These are phyloP conservation scores for Callipepla squamata DNA, from an alignment of 2,113 vertebrate genomes.

Conservation along the genomic window DNA sequence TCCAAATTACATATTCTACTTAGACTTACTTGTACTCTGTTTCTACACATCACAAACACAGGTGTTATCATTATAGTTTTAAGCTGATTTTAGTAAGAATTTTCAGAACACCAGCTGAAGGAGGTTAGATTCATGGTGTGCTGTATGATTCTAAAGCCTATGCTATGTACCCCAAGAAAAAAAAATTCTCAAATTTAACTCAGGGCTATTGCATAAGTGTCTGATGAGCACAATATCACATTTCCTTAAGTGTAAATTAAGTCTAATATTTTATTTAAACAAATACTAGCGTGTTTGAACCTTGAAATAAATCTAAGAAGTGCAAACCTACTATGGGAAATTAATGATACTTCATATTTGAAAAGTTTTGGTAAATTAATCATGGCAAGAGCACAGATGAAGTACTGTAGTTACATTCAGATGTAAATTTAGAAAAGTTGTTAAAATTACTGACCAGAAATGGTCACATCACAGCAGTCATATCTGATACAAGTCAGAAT, in stretches of 20 bases:
- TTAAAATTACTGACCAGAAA: constrained; percentile 12
- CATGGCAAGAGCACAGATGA: not conserved
- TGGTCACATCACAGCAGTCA: not conserved
- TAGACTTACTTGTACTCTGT: not conserved
- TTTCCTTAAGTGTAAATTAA: not conserved
- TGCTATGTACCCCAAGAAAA: not conserved
- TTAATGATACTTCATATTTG: not conserved
- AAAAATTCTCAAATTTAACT: not conserved
- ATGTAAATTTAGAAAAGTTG: not conserved
- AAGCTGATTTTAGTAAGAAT: not conserved
- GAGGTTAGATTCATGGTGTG: not conserved
- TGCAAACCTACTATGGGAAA: not conserved
- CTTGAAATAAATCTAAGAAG: constrained; percentile 7
- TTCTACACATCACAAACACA: not conserved
- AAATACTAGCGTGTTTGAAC: not conserved
- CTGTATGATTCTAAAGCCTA: not conserved
- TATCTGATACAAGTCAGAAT: not conserved
- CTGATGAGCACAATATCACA: not conserved
- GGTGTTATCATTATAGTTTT: not conserved
- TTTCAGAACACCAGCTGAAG: not conserved
- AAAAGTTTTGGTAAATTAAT: constrained; percentile 14
- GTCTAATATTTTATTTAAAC: not conserved
- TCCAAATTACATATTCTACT: not conserved
- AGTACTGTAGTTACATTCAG: not conserved
- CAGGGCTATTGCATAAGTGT: not conserved